Percentiles rank a stretch among this genome's conserved stretches.
Evolutionary conservation across 1,140 invertebrate species (phyloP).

Genomic region (Sycobia sp.): DNA sequence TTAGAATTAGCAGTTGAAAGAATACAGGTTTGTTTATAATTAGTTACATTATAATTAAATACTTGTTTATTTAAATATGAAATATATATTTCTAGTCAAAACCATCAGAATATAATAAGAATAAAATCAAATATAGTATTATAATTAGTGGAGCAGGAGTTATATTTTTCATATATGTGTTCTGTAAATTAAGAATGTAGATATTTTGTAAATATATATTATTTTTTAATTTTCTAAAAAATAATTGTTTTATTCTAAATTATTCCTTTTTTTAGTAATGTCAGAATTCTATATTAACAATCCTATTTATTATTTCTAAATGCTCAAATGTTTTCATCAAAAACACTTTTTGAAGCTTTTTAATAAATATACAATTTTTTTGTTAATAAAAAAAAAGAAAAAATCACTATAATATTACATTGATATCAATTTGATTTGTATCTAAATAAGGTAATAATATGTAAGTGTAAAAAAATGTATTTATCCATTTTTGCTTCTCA

Average conservation of each 20-base stretch:
- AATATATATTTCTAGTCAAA: slow-evolving; percentile 2
- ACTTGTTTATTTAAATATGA: neutral
- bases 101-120: neutral
- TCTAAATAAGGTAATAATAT: too few relatives aligned
- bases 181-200: neutral
- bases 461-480: too few relatives aligned
- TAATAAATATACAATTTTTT: too few relatives aligned
- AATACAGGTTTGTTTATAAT: neutral
- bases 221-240: neutral
- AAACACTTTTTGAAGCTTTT: too few relatives aligned
- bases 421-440: too few relatives aligned
- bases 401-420: too few relatives aligned
- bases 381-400: too few relatives aligned
- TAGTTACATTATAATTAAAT: neutral
- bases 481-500: too few relatives aligned
- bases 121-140: neutral
- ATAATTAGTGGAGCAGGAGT: slow-evolving; percentile 2
- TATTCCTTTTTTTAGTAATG: neutral
- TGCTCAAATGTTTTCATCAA: too few relatives aligned
- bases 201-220: neutral
- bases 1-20: neutral
- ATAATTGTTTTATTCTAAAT: neutral
- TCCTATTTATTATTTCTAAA: too few relatives aligned
- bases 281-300: slow-evolving; percentile 5
- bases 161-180: neutral